Percentiles rank a stretch among this genome's conserved stretches.
Conservation (phyloP, 2,797 vertebrate genomes). For the Rhodeus uyekii region DNA sequence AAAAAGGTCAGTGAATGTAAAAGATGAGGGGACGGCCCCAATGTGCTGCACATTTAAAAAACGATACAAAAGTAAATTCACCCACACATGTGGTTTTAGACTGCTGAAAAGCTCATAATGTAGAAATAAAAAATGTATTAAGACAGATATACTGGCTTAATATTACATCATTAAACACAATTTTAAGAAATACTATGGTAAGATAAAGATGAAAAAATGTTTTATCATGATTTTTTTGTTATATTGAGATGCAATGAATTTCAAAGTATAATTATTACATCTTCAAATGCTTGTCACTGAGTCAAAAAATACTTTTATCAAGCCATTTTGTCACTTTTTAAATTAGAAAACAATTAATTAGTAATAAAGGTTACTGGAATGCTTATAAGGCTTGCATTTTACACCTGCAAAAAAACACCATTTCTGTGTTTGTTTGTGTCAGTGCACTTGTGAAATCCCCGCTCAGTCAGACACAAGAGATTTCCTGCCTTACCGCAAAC, state of each 20-base stretch:
- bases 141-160: neutral
- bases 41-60: neutral
- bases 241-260: neutral
- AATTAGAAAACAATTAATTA: too few relatives aligned
- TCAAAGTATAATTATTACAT: neutral
- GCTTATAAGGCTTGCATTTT: neutral
- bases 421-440: slow-evolving; percentile 23
- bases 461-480: slow-evolving; percentile 40
- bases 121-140: neutral
- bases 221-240: neutral
- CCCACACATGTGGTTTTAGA: neutral
- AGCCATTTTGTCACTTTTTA: too few relatives aligned
- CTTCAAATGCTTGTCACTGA: neutral
- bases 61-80: neutral
- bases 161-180: neutral
- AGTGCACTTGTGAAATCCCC: slow-evolving; percentile 60
- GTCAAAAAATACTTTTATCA: too few relatives aligned
- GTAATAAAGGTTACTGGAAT: neutral
- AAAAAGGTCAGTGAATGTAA: slow-evolving; percentile 18
- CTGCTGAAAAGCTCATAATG: neutral
- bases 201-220: neutral
- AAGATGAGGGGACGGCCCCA: neutral
- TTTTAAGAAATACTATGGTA: neutral
- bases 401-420: neutral
- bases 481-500: slow-evolving; percentile 51